Evolutionary conservation across 2,113 vertebrate species (phyloP).

Genomic region (Bujurquina vittata): DNA sequence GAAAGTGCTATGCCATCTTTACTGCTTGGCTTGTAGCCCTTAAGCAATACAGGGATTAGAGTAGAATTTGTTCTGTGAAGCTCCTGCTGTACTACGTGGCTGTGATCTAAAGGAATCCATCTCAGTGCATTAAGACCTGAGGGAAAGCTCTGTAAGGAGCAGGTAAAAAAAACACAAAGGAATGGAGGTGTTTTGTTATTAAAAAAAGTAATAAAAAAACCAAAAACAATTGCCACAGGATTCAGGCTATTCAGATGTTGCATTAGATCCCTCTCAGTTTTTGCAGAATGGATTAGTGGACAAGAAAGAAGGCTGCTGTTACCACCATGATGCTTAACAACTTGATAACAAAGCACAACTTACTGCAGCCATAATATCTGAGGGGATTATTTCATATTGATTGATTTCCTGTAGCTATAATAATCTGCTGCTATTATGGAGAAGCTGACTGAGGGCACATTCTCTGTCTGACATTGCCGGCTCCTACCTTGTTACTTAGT

Average conservation of each 20-base stretch:
- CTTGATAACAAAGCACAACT: background rate
- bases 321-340: slow-evolving; percentile 30
- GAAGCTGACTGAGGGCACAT: background rate
- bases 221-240: slow-evolving; percentile 2
- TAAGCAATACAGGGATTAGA: slow-evolving; percentile 67
- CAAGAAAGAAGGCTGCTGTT: background rate
- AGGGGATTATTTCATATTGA: background rate
- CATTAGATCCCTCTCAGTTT: slow-evolving; percentile 12
- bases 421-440: background rate
- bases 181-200: slow-evolving; percentile 14
- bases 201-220: slow-evolving; percentile 1
- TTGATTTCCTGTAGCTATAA: background rate
- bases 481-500: slow-evolving; percentile 31
- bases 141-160: slow-evolving; percentile 17
- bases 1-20: slow-evolving; percentile 46
- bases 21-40: slow-evolving; percentile 65
- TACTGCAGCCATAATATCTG: background rate
- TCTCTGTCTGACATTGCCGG: background rate
- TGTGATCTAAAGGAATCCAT: slow-evolving; percentile 57
- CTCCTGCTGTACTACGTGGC: slow-evolving; percentile 34
- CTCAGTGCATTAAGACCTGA: slow-evolving; percentile 51
- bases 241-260: slow-evolving; percentile 9
- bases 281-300: background rate
- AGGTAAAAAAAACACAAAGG: slow-evolving; percentile 12
- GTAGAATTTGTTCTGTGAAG: slow-evolving; percentile 56